Evolutionary conservation across 2,797 vertebrate species (phyloP).

Genomic region (Spinus pinus): DNA sequence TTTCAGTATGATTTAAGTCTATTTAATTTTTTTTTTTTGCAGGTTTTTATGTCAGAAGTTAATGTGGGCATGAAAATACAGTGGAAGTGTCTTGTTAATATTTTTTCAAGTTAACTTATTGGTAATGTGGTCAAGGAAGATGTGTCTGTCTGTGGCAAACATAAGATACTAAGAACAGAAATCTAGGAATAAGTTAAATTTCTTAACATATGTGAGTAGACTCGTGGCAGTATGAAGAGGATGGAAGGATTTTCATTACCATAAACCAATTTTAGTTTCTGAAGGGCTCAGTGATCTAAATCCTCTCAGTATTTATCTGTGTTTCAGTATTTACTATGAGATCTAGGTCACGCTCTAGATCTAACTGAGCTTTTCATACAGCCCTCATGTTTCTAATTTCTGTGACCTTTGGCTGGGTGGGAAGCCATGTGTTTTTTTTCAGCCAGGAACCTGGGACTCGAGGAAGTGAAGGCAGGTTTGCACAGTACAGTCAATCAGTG

Average conservation of each 20-base stretch:
- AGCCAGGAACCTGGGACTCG: background rate
- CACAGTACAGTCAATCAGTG: fast-evolving
- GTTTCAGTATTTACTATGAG: background rate
- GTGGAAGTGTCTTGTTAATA: background rate
- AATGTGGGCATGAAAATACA: background rate
- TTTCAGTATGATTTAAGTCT: background rate
- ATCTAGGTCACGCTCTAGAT: conserved; percentile 10
- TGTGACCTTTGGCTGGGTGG: background rate
- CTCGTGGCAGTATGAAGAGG: background rate
- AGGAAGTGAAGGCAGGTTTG: background rate
- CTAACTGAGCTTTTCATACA: background rate
- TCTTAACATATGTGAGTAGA: conserved; percentile 5
- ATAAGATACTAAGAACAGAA: background rate
- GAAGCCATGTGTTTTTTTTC: background rate
- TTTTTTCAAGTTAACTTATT: background rate
- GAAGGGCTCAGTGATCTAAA: conserved; percentile 26
- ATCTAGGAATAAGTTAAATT: background rate
- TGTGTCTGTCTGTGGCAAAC: background rate
- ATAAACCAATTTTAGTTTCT: conserved; percentile 30
- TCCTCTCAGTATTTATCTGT: background rate
- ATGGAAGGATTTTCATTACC: conserved; percentile 47
- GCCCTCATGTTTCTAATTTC: background rate
- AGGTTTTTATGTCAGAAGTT: background rate
- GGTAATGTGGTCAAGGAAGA: background rate
- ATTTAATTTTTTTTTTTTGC: background rate